A percentile compares a stretch with the other conserved stretches of the same genome.
These are phyloP conservation scores for Synergus gifuensis DNA, from an alignment of 2,888 invertebrate species.

Conservation along the genomic window DNA sequence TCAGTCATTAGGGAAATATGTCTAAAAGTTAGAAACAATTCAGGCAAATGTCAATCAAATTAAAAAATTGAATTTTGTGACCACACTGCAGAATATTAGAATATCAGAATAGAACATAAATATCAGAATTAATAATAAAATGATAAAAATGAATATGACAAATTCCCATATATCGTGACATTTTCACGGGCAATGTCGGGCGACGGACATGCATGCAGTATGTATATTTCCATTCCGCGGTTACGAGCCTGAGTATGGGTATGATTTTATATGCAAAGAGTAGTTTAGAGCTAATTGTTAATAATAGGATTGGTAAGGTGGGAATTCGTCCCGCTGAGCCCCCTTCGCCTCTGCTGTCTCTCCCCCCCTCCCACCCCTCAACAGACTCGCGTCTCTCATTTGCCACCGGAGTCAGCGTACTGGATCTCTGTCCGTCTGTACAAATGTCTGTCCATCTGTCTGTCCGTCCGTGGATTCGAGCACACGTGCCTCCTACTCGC, in stretches of 20 bases:
- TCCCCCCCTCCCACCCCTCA: slow-evolving; percentile 43
- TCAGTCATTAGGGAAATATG: no score
- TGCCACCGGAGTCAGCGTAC: slow-evolving; percentile 70
- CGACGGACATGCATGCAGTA: slow-evolving; percentile 75
- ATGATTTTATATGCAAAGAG: slow-evolving; percentile 77
- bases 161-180: slow-evolving; percentile 59
- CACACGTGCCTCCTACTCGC: slow-evolving; percentile 55
- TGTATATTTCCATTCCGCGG: slow-evolving; percentile 77
- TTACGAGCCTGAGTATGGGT: slow-evolving; percentile 72
- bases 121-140: slow-evolving; percentile 28
- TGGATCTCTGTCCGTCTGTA: slow-evolving; percentile 63
- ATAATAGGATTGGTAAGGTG: slow-evolving; percentile 78
- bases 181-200: slow-evolving; percentile 65
- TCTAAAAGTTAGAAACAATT: no score
- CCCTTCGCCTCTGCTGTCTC: slow-evolving; percentile 49
- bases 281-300: slow-evolving; percentile 78
- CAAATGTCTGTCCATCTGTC: slow-evolving; percentile 55
- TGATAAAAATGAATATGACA: slow-evolving; percentile 50
- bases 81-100: not conserved
- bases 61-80: no score
- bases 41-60: no score
- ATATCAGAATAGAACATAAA: slow-evolving; percentile 5
- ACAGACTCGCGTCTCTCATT: slow-evolving; percentile 68
- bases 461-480: slow-evolving; percentile 57
- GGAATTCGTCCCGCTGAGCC: slow-evolving; percentile 73